Conservation (phyloP, 2,888 invertebrate species). For the Corbicula japonica region DNA sequence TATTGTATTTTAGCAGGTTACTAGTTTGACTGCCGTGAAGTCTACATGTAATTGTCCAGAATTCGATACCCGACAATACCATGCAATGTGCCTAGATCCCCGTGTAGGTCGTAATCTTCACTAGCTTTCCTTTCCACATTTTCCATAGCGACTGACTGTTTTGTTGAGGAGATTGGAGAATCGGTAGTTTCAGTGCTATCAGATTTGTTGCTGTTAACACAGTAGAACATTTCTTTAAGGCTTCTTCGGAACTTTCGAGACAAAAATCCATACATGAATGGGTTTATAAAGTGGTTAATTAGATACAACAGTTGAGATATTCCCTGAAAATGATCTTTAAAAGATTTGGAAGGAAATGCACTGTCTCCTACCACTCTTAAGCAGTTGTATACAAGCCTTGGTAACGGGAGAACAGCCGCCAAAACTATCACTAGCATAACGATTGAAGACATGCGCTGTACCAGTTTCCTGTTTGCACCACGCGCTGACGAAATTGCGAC, state of each 20-base stretch:
- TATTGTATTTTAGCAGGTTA: neutral
- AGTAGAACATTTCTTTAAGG: constrained; percentile 30
- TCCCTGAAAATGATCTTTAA: constrained; percentile 43
- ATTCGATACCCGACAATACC: neutral
- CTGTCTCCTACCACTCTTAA: constrained; percentile 11
- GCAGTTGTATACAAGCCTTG: constrained; percentile 47
- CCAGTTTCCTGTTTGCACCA: constrained; percentile 40
- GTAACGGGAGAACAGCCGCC: constrained; percentile 56
- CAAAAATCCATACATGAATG: constrained; percentile 56
- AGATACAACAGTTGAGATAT: constrained; percentile 49
- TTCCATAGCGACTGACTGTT: constrained; percentile 5
- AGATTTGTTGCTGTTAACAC: neutral
- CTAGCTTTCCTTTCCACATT: neutral
- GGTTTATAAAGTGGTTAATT: constrained; percentile 58
- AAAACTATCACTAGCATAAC: constrained; percentile 57
- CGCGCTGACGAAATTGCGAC: constrained; percentile 30
- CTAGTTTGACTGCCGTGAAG: neutral
- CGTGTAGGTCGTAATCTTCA: neutral
- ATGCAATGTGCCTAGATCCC: neutral
- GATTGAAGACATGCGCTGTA: constrained; percentile 62
- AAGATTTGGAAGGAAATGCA: constrained; percentile 23
- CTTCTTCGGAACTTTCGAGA: constrained; percentile 52
- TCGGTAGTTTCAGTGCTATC: constrained; percentile 1
- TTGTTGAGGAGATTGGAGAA: neutral
- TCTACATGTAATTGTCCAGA: neutral